Evolutionary conservation across 2,797 vertebrate genomes (phyloP).

Genomic region (Sebastes steindachneri): DNA sequence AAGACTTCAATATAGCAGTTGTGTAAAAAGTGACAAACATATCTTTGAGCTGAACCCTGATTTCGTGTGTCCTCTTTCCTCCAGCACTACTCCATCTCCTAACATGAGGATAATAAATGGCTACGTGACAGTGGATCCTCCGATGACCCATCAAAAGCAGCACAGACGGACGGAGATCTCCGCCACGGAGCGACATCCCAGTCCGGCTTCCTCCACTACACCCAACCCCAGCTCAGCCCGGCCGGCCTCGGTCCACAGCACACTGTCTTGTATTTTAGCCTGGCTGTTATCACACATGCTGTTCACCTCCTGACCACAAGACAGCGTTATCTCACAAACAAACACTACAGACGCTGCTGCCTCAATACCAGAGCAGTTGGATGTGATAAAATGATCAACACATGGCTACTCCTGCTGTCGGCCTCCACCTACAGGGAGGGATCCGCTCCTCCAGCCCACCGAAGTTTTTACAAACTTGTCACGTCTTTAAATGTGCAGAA

Average conservation of each 20-base stretch:
- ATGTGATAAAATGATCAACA: constrained; percentile 35
- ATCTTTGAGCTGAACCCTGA: not conserved
- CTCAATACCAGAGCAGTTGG: constrained; percentile 41
- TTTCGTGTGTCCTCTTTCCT: not conserved
- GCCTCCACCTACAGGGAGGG: not conserved
- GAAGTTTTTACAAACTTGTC: constrained; percentile 1
- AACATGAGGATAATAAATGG: constrained; percentile 88
- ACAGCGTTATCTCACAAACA: constrained; percentile 43
- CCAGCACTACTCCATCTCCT: constrained; percentile 87
- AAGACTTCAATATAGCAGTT: not conserved
- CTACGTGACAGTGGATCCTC: constrained; percentile 88
- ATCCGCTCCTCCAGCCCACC: not conserved
- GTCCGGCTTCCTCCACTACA: constrained; percentile 31
- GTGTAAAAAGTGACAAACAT: no score
- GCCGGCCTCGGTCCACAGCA: constrained; percentile 47
- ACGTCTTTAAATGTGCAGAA: constrained; percentile 30
- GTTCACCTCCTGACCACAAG: constrained; percentile 79
- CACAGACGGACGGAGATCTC: constrained; percentile 58
- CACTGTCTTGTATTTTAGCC: constrained; percentile 62
- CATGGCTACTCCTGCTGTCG: not conserved
- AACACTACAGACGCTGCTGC: constrained; percentile 35
- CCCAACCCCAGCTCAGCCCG: constrained; percentile 65
- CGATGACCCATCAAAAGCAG: constrained; percentile 85
- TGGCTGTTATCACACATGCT: constrained; percentile 76
- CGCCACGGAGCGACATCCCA: not conserved